A percentile compares a stretch with the other conserved stretches of the same genome.
Evolutionary conservation across 2,113 vertebrate species (phyloP).

Genomic region (Coturnix japonica): DNA sequence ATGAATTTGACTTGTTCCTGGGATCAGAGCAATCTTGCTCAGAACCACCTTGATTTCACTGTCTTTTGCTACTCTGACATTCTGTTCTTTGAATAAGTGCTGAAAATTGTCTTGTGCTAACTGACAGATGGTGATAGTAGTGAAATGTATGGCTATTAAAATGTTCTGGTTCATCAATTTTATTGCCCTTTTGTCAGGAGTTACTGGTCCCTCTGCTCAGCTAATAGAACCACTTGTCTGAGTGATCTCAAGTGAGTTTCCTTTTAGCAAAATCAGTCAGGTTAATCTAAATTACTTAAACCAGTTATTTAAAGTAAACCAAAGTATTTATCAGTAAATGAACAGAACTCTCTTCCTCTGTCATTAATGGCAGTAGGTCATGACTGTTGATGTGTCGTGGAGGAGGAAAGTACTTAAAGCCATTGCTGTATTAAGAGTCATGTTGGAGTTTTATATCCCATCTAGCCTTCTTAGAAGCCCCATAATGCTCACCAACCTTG

Average conservation of each 20-base stretch:
- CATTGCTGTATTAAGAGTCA: background rate
- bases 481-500: background rate
- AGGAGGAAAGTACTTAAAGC: background rate
- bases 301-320: background rate
- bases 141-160: background rate
- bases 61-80: background rate
- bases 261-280: background rate
- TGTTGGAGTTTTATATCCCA: background rate
- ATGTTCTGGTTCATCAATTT: background rate
- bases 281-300: background rate
- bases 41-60: background rate
- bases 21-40: background rate
- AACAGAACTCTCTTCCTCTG: background rate
- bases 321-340: background rate
- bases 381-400: background rate
- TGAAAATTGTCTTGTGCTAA: background rate
- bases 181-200: background rate
- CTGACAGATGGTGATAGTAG: background rate
- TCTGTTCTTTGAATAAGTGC: background rate
- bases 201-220: background rate
- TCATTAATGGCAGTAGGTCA: background rate
- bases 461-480: background rate
- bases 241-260: background rate
- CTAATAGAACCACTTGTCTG: background rate
- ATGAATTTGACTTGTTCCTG: background rate